Evolutionary conservation across 2,113 vertebrate genomes (phyloP).

Genomic region (Gallinago jamesoni): DNA sequence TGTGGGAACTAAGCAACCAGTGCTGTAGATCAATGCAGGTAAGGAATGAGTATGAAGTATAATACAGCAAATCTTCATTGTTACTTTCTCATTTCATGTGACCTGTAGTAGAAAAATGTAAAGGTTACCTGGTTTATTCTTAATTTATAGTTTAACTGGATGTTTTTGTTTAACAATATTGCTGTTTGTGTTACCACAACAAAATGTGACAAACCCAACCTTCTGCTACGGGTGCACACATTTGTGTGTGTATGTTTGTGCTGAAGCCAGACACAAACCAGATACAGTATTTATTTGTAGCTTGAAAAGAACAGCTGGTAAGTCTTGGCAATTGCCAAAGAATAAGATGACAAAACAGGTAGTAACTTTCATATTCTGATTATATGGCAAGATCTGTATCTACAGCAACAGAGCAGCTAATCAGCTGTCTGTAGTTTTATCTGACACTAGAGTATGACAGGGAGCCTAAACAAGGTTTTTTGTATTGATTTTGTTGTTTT

Average conservation of each 20-base stretch:
- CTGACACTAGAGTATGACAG: neutral
- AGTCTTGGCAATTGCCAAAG: neutral
- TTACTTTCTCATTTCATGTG: neutral
- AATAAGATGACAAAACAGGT: neutral
- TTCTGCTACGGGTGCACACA: neutral
- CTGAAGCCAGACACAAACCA: neutral
- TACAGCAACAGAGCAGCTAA: neutral
- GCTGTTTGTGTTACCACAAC: neutral
- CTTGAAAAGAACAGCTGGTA: slow-evolving; percentile 27
- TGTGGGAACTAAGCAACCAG: neutral
- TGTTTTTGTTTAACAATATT: neutral
- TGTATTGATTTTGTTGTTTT: neutral
- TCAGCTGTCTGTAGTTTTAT: neutral
- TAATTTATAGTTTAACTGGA: neutral
- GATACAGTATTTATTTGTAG: neutral
- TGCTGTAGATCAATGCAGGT: neutral
- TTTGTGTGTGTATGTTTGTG: neutral
- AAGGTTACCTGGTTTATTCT: neutral
- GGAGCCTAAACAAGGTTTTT: neutral
- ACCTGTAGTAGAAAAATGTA: neutral
- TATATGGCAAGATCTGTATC: neutral
- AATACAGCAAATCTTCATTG: neutral
- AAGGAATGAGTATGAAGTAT: neutral
- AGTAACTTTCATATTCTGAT: neutral
- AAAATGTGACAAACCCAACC: neutral